Evolutionary conservation across 2,888 invertebrate species (phyloP), one percentile per base, ranked within the genome.

Genomic region (Abrostola triplasia): DNA sequence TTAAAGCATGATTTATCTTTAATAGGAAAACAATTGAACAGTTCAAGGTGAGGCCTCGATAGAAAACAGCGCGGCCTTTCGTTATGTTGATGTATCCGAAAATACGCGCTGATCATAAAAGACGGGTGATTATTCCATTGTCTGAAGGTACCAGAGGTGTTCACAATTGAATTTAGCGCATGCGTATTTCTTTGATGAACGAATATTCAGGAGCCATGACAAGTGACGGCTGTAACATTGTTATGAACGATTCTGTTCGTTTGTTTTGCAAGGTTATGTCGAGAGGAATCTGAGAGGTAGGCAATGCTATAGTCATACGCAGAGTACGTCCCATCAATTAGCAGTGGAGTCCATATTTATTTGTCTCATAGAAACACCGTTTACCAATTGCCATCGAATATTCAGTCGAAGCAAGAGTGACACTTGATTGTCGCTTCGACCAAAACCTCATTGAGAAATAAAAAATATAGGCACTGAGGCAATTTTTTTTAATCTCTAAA

Each of bases 111-210:
- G 68, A 74, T 76, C 76, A 76, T 77, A 76, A 78, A 72, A 78
- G 71, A 79, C 67, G 59, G 59, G 76, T 80, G 83, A 86, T 87
- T 86, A 80, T 84, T 87, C 81, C 83, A 83, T 82, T 85, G 83
- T 84, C 75, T 74, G 70, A 63, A 51, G 44, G 36, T 47, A 36
- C 11, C 49, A 13, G 36, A 58, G 36, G 55, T 57, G 35, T 61
- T 58, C 44, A 35, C 55, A 52, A 58, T 62, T 52, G 47, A 54
- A 71, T 72, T 52, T 56, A 55, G 41, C 49, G 11, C 48, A 36
- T 10, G 8, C 53, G 42, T 60, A 52, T 50, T 60, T 41, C 61
- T 70, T 58, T 71, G 53, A 70, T 70, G 61, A 58, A 71, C 61
- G 40, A 42, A 71, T 50, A 41, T 48, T 66, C 38, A 48, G 44